These are phyloP conservation scores for Brachionus calyciflorus DNA, from an alignment of 1,140 invertebrate genomes.

Conservation along the genomic window DNA sequence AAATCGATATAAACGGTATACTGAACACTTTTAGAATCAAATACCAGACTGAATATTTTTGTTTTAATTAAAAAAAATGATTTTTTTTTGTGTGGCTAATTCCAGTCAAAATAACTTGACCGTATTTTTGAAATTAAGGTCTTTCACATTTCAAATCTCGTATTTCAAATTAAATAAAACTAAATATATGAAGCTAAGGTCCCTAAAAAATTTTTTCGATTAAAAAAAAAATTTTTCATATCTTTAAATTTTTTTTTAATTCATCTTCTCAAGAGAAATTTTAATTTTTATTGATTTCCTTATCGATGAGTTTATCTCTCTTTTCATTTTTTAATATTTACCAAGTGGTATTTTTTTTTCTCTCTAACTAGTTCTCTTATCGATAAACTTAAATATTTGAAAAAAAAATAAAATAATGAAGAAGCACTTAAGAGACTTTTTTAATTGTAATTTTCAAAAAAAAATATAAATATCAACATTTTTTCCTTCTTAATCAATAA, in stretches of 20 bases:
- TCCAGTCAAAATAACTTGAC: no score
- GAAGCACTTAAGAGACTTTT: slow-evolving; percentile 41
- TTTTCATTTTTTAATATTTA: neutral
- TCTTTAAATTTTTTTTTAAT: neutral
- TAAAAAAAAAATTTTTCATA: neutral
- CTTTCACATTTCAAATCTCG: slow-evolving; percentile 5
- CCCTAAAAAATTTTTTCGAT: neutral
- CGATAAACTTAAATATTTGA: slow-evolving; percentile 25
- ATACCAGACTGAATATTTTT: slow-evolving; percentile 24
- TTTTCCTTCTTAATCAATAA: slow-evolving; percentile 8
- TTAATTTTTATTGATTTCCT: slow-evolving; percentile 22
- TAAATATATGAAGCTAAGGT: neutral
- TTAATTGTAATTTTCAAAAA: neutral
- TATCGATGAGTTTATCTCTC: slow-evolving; percentile 30
- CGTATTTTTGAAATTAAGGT: slow-evolving; percentile 6
- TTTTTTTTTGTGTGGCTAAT: no score
- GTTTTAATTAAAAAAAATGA: no score
- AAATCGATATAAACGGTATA: neutral
- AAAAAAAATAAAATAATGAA: neutral
- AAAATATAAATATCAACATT: no score
- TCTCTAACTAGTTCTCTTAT: slow-evolving; percentile 24
- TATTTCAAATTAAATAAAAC: neutral
- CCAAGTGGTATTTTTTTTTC: slow-evolving; percentile 11
- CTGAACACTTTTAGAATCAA: slow-evolving; percentile 1
- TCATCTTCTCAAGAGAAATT: slow-evolving; percentile 32